phyloP scores from a whole-genome alignment of 2,797 vertebrate species.

The Lycodopsis pacificus region DNA sequence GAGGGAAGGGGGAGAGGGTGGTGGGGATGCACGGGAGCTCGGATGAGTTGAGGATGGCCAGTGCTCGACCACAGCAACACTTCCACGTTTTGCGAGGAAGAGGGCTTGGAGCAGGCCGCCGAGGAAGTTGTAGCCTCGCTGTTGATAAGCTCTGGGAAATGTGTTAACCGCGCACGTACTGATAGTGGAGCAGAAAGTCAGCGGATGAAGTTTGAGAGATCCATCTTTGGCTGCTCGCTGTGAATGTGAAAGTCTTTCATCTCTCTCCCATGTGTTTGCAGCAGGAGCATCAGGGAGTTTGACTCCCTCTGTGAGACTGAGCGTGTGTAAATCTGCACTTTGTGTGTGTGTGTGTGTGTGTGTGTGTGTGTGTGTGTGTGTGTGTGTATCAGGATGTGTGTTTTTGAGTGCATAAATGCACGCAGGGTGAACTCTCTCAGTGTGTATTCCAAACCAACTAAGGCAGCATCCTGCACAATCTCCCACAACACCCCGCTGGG shows the following conservation, averaged over 20 bases:
- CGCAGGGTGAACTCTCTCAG: conserved; percentile 55
- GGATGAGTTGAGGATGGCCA: conserved; percentile 57
- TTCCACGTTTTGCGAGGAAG: conserved; percentile 50
- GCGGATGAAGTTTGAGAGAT: conserved; percentile 71
- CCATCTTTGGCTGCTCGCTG: conserved; percentile 62
- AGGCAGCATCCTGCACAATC: conserved; percentile 68
- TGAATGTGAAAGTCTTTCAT: conserved; percentile 77
- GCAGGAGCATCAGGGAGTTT: conserved; percentile 69
- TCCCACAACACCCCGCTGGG: conserved; percentile 71
- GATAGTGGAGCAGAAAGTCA: conserved; percentile 52
- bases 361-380: not conserved
- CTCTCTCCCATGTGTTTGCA: conserved; percentile 72
- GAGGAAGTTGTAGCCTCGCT: conserved; percentile 44
- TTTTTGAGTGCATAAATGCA: conserved; percentile 48
- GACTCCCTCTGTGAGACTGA: conserved; percentile 62
- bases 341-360: not conserved
- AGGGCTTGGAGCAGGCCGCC: conserved; percentile 17
- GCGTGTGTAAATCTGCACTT: conserved; percentile 36
- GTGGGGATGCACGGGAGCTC: conserved; percentile 52
- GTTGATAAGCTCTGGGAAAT: conserved; percentile 65
- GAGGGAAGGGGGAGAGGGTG: conserved; percentile 40
- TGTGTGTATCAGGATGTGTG: conserved; percentile 38
- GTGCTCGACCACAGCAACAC: conserved; percentile 53
- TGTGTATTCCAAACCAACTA: conserved; percentile 73
- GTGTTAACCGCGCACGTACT: conserved; percentile 49